phyloP scores from a whole-genome alignment of 2,888 invertebrate genomes.

The Aphodius sticticus region DNA sequence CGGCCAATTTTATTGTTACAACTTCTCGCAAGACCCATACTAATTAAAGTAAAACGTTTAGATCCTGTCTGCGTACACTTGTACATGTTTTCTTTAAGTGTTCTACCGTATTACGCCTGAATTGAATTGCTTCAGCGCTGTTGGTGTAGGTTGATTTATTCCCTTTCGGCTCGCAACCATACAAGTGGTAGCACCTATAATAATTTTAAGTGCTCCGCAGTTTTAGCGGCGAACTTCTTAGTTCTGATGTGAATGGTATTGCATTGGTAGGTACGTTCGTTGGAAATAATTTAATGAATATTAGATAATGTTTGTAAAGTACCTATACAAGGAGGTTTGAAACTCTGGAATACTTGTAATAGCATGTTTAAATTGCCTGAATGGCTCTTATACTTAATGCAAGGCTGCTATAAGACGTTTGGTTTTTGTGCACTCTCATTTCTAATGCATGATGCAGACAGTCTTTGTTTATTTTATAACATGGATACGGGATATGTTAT shows the following conservation, averaged over 20 bases:
- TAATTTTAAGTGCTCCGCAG: neutral
- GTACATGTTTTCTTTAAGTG: neutral
- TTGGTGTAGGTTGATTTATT: neutral
- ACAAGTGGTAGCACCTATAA: conserved; percentile 4
- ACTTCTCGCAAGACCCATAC: neutral
- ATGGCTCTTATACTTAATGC: too few relatives aligned
- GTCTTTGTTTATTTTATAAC: too few relatives aligned
- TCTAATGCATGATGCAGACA: too few relatives aligned
- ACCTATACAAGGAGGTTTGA: too few relatives aligned
- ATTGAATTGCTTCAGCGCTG: neutral
- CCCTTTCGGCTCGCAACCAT: neutral
- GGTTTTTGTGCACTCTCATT: too few relatives aligned
- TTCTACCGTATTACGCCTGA: neutral
- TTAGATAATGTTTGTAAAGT: too few relatives aligned
- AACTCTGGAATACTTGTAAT: too few relatives aligned
- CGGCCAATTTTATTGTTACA: conserved; percentile 4
- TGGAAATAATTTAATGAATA: too few relatives aligned
- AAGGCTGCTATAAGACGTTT: too few relatives aligned
- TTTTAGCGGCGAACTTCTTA: neutral
- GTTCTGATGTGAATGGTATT: neutral
- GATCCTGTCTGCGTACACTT: neutral
- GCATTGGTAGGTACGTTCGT: neutral
- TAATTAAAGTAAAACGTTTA: conserved; percentile 4
- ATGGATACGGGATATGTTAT: too few relatives aligned
- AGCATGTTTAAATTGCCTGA: too few relatives aligned